Evolutionary conservation across 2,797 vertebrate genomes (phyloP).

Genomic region (Melopsittacus undulatus): DNA sequence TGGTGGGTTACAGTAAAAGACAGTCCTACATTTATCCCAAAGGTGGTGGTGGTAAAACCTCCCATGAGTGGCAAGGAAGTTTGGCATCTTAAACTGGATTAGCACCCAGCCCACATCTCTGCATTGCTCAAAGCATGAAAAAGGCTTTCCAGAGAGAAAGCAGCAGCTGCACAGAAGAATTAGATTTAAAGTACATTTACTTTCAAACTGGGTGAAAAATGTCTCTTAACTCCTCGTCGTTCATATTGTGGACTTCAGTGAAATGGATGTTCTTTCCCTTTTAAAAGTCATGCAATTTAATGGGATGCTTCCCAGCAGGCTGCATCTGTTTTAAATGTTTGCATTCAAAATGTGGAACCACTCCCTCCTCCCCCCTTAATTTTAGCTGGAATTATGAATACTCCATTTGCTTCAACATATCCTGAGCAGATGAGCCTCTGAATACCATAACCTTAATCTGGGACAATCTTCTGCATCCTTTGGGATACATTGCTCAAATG

Average conservation of each 20-base stretch:
- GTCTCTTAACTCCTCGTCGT: slow-evolving; percentile 39
- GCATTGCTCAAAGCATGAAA: background rate
- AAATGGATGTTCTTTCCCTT: slow-evolving; percentile 43
- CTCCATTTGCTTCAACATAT: slow-evolving; percentile 41
- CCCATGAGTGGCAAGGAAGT: background rate
- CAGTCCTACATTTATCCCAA: background rate
- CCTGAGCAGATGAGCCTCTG: background rate
- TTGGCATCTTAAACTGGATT: slow-evolving; percentile 13
- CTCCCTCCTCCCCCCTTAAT: background rate
- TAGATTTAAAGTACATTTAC: slow-evolving; percentile 45
- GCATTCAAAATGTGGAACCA: slow-evolving; percentile 5
- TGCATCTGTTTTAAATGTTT: slow-evolving; percentile 35
- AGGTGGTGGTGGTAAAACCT: background rate
- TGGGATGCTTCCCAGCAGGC: slow-evolving; percentile 5
- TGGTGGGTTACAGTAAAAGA: background rate
- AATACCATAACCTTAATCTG: background rate
- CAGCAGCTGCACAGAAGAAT: slow-evolving; percentile 41
- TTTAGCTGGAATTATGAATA: slow-evolving; percentile 42
- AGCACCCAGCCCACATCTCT: slow-evolving; percentile 36
- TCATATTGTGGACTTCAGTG: background rate
- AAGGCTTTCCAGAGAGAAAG: slow-evolving; percentile 23
- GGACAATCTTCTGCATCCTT: background rate
- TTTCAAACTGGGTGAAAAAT: slow-evolving; percentile 20
- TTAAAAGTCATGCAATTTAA: slow-evolving; percentile 30
- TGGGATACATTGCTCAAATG: background rate